Base-by-base conservation (phyloP, 2,888 invertebrate species). In the Mythimna albipuncta region DNA sequence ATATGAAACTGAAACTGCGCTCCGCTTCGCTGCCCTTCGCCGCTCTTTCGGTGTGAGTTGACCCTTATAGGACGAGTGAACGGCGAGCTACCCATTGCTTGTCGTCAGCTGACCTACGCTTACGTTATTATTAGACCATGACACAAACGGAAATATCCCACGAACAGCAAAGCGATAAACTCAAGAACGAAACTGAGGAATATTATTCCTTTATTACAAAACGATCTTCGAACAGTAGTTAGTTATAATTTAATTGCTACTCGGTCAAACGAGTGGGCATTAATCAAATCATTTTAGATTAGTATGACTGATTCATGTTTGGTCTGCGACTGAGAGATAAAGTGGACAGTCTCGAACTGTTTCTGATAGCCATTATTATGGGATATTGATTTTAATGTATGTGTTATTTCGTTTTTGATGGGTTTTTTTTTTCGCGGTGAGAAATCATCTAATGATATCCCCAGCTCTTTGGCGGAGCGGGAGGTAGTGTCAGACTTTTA, bases 221-320 rank as follows among this genome's bases (percentile, higher is more conserved):
- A 16, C 38, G 69, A 47, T 57, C 19, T 66, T 1, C 26, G 16
- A 62, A 75, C 75, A 79, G 72, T 52, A n/a, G 54, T 64, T 59
- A 52, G 63, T 75, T 61, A 69, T 75, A 59, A 64, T 73, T 74
- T 82, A 82, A 80, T 82, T 69, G 75, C 59, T 50, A 44, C 65
- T 72, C 63, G 26, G n/a, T 62, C 58, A 16, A 57, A 68, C n/a
- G 55, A 77, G 70, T 68, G 72, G 32, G 41, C 64, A 82, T 84
- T 66, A 74, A 77, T 84, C 82, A 82, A 69, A 75, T 70, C 69
- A 75, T 72, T 83, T 64, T 38, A 72, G 75, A 82, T 83, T 75
- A 72, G 2, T 41, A 47, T 61, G 69, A 74, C 54, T 71, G 69
- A 77, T 77, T 76, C 41, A 68, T 83, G 84, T 79, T 82, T 76